Evolutionary conservation across 2,797 vertebrate genomes (phyloP).

Genomic region (Dallia pectoralis): DNA sequence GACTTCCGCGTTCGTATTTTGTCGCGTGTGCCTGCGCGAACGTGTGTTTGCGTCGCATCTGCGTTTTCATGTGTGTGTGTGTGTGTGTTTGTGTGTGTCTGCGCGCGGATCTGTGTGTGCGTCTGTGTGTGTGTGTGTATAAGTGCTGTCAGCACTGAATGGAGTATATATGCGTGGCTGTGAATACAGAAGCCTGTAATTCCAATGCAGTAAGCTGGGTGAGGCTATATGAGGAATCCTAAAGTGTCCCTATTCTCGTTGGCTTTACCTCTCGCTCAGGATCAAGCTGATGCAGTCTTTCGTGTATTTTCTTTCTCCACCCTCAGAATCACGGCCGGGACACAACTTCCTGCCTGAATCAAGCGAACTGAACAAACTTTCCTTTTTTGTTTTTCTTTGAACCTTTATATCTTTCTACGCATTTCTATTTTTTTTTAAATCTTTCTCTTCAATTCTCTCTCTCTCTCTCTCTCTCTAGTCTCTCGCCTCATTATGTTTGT

Average conservation of each 20-base stretch:
- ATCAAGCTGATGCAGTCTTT: constrained; percentile 2
- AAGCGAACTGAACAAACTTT: background rate
- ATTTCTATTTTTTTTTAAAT: background rate
- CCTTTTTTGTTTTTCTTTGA: background rate
- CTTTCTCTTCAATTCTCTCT: background rate
- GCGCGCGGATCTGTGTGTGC: constrained; percentile 10
- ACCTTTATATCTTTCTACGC: background rate
- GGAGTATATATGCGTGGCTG: background rate
- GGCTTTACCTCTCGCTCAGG: background rate
- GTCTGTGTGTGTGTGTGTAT: constrained; percentile 32
- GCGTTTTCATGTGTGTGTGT: too few species aligned
- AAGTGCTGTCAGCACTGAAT: background rate
- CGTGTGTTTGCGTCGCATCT: background rate
- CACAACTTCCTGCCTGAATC: background rate
- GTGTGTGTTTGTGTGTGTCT: constrained; percentile 7
- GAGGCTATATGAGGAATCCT: too few species aligned
- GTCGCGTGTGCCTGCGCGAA: background rate
- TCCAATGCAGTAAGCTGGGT: background rate
- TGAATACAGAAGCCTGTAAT: background rate
- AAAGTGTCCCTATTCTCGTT: too few species aligned
- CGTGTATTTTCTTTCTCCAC: background rate
- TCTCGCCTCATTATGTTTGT: too few species aligned
- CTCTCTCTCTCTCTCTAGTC: background rate
- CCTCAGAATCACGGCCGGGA: constrained; percentile 1
- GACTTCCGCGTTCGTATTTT: background rate